These are phyloP conservation scores for Sebastes jordani DNA, from an alignment of 2,797 vertebrate genomes.

Conservation along the genomic window DNA sequence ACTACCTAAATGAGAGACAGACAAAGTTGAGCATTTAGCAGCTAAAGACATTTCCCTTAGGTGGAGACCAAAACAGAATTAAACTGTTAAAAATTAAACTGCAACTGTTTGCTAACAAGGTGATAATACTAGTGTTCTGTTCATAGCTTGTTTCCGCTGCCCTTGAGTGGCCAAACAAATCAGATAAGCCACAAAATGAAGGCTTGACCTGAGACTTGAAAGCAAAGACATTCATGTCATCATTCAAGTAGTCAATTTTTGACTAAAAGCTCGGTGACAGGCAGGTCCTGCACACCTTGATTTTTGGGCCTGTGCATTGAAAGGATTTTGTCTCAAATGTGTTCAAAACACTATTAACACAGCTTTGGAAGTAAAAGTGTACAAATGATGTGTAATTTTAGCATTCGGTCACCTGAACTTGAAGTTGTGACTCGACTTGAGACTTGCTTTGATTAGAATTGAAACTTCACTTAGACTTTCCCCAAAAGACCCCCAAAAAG, in stretches of 20 bases:
- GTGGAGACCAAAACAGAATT: too few species aligned
- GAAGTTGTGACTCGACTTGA: neutral
- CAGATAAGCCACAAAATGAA: neutral
- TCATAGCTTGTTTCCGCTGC: too few species aligned
- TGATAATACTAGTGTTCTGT: too few species aligned
- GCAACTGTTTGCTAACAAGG: too few species aligned
- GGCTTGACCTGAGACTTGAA: neutral
- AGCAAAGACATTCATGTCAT: neutral
- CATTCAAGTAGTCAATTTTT: neutral
- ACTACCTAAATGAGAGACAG: neutral
- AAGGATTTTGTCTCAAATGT: neutral
- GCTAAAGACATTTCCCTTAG: neutral
- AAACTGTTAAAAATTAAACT: too few species aligned
- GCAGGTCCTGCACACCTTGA: neutral
- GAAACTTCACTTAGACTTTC: neutral
- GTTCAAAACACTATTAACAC: neutral
- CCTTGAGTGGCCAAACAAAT: neutral
- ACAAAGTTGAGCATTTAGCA: neutral
- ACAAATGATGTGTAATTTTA: neutral
- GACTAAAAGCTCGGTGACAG: neutral
- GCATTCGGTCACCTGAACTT: neutral
- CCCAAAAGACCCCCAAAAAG: neutral
- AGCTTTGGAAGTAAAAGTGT: neutral
- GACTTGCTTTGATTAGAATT: neutral
- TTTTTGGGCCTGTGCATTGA: neutral